These are phyloP conservation scores for Darevskia nairensis DNA, from an alignment of 2,797 vertebrate genomes.

Conservation along the genomic window DNA sequence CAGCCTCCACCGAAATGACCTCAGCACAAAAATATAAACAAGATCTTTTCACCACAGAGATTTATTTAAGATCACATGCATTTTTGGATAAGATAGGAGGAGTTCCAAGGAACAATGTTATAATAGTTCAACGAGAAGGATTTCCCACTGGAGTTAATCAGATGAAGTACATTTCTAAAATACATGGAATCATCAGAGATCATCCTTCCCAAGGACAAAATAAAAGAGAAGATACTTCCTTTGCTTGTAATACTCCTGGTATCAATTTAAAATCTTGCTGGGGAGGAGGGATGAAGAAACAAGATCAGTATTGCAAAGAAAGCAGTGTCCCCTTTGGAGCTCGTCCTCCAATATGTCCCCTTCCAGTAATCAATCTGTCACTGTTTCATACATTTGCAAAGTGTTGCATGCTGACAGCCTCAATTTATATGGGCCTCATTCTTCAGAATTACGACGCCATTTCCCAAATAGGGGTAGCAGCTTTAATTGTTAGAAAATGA, in stretches of 20 bases:
- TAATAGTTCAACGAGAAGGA: constrained; percentile 69
- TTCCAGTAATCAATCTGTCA: constrained; percentile 18
- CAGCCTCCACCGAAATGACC: constrained; percentile 19
- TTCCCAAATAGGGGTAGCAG: neutral
- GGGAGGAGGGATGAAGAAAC: constrained; percentile 42
- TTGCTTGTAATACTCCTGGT: constrained; percentile 68
- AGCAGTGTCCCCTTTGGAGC: neutral
- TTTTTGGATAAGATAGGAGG: constrained; percentile 71
- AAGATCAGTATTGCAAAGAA: constrained; percentile 42
- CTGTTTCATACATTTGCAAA: neutral
- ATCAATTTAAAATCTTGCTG: constrained; percentile 46
- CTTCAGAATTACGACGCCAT: neutral
- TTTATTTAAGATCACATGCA: constrained; percentile 84
- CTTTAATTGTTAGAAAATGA: neutral
- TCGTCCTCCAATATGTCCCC: constrained; percentile 53
- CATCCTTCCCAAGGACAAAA: constrained; percentile 66
- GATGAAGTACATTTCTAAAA: constrained; percentile 66
- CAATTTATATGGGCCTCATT: neutral
- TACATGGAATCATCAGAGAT: constrained; percentile 69
- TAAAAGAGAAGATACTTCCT: constrained; percentile 37
- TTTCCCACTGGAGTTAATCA: constrained; percentile 59
- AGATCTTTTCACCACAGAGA: constrained; percentile 58
- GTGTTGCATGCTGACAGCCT: constrained; percentile 24
- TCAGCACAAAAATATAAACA: constrained; percentile 58
- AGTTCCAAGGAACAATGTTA: constrained; percentile 70